Base-by-base conservation (phyloP, 2,113 vertebrate genomes). In the Triplophysa tibetana region DNA sequence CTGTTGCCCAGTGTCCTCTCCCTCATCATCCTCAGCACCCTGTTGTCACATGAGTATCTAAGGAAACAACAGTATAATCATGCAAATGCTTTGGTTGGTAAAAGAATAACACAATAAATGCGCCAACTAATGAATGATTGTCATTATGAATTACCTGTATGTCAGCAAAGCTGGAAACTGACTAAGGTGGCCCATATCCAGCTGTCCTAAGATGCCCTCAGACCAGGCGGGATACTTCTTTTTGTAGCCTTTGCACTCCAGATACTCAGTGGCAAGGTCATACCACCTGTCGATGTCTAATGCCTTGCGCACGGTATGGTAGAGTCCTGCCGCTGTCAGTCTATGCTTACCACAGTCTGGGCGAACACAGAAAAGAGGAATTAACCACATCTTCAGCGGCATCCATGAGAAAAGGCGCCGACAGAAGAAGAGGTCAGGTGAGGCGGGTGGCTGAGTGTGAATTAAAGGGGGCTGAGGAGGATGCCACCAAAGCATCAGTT, bases 191-290 rank as follows among this genome's bases (percentile, higher is more conserved):
- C 41, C 61, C 61, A 64, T 8, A 29, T 77, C 45, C 60, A 77
- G 41, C 75, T 77, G 64, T 2, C 13, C 24, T 10, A 78, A 52
- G 13, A 58, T 54, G 48, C 45, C 61, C n/a, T 52, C 16, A 1
- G 63, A 67, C 62, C 75, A 77, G 16, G 60, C 24, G 7, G 61
- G 41, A 45, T 65, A 63, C 63, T 67, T 67, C 14, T 63, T 77
- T 14, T 43, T 50, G 75, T 63, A 78, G 45, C 48, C 14, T 52
- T 64, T 63, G 41, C 63, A 77, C 63, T 77, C 75, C 41, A 77
- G 75, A 64, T 29, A 77, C 75, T 77, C 75, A 29, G 62, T 77
- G 61, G 62, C 75, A 16, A 77, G 58, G 62, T 64, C 58, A 63
- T 64, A 65, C 75, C 45, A 56, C 45, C 75, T 45, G 13, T 77